Percentiles rank a stretch among this genome's conserved stretches.
phyloP scores from a whole-genome alignment of 2,797 vertebrate genomes.

The Todus mexicanus region DNA sequence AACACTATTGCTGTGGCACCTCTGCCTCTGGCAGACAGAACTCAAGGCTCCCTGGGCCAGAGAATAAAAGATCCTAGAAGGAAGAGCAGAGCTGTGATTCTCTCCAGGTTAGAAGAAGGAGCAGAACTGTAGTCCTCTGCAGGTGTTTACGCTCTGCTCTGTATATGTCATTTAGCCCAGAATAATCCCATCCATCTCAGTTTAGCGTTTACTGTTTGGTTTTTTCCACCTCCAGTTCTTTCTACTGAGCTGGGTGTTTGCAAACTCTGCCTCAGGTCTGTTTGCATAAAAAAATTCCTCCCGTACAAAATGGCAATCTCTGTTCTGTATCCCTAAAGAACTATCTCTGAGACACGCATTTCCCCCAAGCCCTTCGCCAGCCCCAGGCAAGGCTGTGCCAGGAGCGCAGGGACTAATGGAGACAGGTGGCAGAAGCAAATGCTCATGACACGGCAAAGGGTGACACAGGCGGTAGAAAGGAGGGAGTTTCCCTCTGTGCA shows the following conservation, averaged over 20 bases:
- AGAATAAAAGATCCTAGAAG: not conserved
- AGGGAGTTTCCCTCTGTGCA: not conserved
- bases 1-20: not conserved
- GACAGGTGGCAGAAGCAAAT: not conserved
- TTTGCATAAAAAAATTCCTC: not conserved
- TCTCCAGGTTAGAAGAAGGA: not conserved
- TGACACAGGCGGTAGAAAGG: not conserved
- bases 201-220: not conserved
- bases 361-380: not conserved
- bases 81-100: not conserved
- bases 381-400: not conserved
- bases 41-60: not conserved
- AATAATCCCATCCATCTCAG: not conserved
- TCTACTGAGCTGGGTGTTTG: not conserved
- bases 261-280: not conserved
- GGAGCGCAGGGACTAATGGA: fast-evolving
- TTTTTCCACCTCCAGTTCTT: not conserved
- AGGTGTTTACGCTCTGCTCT: not conserved
- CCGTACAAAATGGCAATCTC: not conserved
- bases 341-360: not conserved
- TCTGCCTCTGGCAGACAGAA: not conserved
- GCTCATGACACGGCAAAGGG: not conserved
- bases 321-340: not conserved
- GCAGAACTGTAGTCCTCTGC: not conserved
- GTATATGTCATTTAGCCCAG: not conserved